phyloP scores from a whole-genome alignment of 2,113 vertebrate species.

The Paradoxurus hermaphroditus region DNA sequence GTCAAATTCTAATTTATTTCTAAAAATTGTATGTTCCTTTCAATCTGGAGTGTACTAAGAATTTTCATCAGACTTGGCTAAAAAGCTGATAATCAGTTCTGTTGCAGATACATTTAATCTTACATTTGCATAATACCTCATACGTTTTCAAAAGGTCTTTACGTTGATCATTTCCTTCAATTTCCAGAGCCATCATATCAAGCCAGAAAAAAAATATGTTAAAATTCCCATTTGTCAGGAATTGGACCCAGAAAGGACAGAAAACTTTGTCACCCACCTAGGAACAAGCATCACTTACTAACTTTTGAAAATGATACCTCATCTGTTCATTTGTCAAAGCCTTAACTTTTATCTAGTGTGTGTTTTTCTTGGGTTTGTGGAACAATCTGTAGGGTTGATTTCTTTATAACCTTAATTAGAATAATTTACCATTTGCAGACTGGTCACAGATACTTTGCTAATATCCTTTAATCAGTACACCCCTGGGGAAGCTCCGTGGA shows the following conservation, averaged over 20 bases:
- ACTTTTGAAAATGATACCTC: not conserved
- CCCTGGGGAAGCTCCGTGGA: not conserved
- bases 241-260: not conserved
- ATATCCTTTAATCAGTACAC: not conserved
- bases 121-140: not conserved
- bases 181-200: not conserved
- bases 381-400: no score
- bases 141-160: not conserved
- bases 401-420: not conserved
- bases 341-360: not conserved
- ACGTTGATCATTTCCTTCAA: not conserved
- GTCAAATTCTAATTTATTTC: constrained; percentile 16
- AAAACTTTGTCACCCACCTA: not conserved
- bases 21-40: not conserved
- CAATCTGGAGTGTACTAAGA: not conserved
- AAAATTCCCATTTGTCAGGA: not conserved
- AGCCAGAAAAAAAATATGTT: not conserved
- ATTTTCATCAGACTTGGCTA: not conserved
- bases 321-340: not conserved
- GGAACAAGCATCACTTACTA: not conserved
- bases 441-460: not conserved
- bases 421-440: not conserved
- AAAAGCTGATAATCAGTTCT: not conserved
- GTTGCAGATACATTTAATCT: not conserved
- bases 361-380: not conserved